Base-by-base conservation (phyloP, 2,113 vertebrate genomes). In the Spheniscus mendiculus region DNA sequence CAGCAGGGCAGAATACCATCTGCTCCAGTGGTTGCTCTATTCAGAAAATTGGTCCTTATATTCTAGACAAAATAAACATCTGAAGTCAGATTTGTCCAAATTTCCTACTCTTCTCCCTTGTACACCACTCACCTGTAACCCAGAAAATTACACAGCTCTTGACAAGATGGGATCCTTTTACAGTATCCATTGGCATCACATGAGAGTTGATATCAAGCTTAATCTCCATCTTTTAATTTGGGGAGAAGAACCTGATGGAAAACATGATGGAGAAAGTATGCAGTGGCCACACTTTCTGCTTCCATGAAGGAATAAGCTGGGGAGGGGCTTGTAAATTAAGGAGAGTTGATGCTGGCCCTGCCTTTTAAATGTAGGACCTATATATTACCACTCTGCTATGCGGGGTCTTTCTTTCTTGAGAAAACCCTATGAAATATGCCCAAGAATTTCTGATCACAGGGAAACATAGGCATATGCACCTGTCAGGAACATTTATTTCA, bases 81-180 rank as follows among this genome's bases (percentile, higher is more conserved):
- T 70, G 25, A 74, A 47, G 32, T 20, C 34, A 76, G 10, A 23
- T 70, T 82, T 71, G 10, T 70, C 23, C 42, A 83, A 32, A 79
- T 83, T 44, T 83, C 14, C 45, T 89, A 36, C 34, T 89, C 30
- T 63, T 78, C 26, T 76, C 15, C 23, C 27, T 71, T 55, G 11
- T 19, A 56, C 0, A 0, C 27, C 27, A 5, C n/a, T 58, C 55
- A 67, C 10, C 27, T 76, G 42, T 36, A 79, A 79, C 19, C 6
- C 70, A 62, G 65, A 87, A 56, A 85, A 80, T 47, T 14, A n/a
- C 36, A 70, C 17, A 79, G 13, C 29, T 62, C 22, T 52, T 65
- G 13, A 49, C 32, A 62, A 47, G 36, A n/a, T 44, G 20, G 6
- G 20, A 85, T 73, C 7, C 52, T 65, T 58, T 52, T 44, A 74